Evolutionary conservation across 2,113 vertebrate species (phyloP), one percentile per base, ranked within the genome.

Genomic region (Vanacampus margaritifer): DNA sequence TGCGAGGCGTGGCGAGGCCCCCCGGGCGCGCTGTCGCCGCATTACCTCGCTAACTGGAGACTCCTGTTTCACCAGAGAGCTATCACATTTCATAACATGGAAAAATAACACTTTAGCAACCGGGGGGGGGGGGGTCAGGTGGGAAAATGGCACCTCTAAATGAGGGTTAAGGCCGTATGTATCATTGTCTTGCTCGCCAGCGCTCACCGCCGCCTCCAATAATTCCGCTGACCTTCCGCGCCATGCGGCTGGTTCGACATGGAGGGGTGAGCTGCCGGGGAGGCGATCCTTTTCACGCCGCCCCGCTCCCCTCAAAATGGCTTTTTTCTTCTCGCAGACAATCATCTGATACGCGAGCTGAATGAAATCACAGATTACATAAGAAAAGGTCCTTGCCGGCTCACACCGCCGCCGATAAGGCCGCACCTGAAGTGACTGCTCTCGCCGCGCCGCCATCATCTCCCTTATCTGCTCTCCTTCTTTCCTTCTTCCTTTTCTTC

Each of bases 121-220:
- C 14, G 16, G 45, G 16, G 13, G 37, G 36, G 24, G 84, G 80
- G 79, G 88, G 84, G 91, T 91, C 73, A 82, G 88, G 94, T 93
- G 94, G 94, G 93, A 91, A 93, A 93, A 87, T 90, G 90, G 91
- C 92, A 93, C 83, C 85, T 78, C 63, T 13, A 80, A 92, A 94
- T 90, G 92, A 93, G 89, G 87, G 92, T 92, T 93, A 88, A 93
- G 93, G 93, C 91, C 91, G 89, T 89, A 84, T 93, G 89, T 89
- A 84, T 93, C 91, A 94, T 91, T 89, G 86, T 90, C 93, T 93
- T 92, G 90, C 88, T 72, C 87, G 75, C 60, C 72, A 86, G 82
- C 89, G 91, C 88, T 54, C 91, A 90, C 90, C 87, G 91, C 91
- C 92, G 92, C 81, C 84, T 95, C 91, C 93, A 93, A 92, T 94